phyloP scores from a whole-genome alignment of 2,113 vertebrate genomes.

The Eretmochelys imbricata region DNA sequence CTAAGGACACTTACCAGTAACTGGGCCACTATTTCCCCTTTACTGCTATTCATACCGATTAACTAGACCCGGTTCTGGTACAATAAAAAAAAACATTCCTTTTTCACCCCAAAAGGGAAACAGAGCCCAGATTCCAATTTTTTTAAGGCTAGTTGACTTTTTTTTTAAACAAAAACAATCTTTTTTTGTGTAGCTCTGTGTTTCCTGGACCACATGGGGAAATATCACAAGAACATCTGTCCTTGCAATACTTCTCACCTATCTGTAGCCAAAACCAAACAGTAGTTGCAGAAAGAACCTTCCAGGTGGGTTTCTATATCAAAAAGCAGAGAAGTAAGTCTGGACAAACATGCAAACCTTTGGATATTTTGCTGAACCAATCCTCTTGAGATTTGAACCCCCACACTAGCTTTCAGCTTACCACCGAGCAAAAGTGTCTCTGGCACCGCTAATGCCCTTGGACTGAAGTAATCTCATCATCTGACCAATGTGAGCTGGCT shows the following conservation, averaged over 20 bases:
- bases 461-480: not conserved
- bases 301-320: not conserved
- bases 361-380: constrained; percentile 21
- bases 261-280: constrained; percentile 2
- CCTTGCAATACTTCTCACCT: not conserved
- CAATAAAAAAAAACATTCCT: not conserved
- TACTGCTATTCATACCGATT: constrained; percentile 34
- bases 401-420: not conserved
- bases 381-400: constrained; percentile 31
- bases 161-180: not conserved
- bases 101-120: constrained; percentile 1
- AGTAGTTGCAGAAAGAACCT: not conserved
- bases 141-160: accelerated
- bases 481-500: not conserved
- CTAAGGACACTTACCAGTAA: constrained; percentile 64
- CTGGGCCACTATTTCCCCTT: constrained; percentile 57
- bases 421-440: not conserved
- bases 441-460: not conserved
- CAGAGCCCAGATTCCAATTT: not conserved
- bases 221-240: not conserved
- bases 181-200: not conserved
- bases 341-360: not conserved
- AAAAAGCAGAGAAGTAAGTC: not conserved
- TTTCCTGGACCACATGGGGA: not conserved
- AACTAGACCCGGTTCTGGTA: constrained; percentile 28